A percentile compares a stretch with the other conserved stretches of the same genome.
phyloP scores from a whole-genome alignment of 2,888 invertebrate genomes.

The Carterocephalus palaemon region DNA sequence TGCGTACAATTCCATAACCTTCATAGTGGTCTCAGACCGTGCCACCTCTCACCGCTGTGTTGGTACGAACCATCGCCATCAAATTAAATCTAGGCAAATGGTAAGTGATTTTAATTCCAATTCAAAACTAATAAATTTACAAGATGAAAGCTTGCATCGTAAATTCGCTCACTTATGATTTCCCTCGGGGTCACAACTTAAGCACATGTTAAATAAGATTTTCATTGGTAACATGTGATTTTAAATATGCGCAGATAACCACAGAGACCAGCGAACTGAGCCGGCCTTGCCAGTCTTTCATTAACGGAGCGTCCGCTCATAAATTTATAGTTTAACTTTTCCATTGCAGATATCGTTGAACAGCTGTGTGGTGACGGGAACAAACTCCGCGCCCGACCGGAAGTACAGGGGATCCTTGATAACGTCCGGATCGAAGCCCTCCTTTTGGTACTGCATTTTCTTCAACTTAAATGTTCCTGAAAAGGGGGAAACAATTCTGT shows the following conservation, averaged over 20 bases:
- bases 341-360: slow-evolving; percentile 79
- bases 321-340: slow-evolving; percentile 60
- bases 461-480: slow-evolving; percentile 95
- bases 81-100: background rate
- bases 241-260: background rate
- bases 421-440: slow-evolving; percentile 88
- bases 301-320: slow-evolving; percentile 8
- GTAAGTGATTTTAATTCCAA: background rate
- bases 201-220: slow-evolving; percentile 2
- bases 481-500: slow-evolving; percentile 33
- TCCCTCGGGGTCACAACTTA: slow-evolving; percentile 9
- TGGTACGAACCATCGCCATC: slow-evolving; percentile 11
- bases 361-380: slow-evolving; percentile 78
- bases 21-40: slow-evolving; percentile 18
- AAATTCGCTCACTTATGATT: slow-evolving; percentile 1
- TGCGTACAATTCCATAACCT: slow-evolving; percentile 1
- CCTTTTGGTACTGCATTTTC: slow-evolving; percentile 90
- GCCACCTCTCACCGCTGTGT: slow-evolving; percentile 15
- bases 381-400: slow-evolving; percentile 72
- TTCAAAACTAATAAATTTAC: background rate
- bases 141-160: background rate
- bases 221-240: background rate
- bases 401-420: slow-evolving; percentile 88
- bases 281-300: slow-evolving; percentile 3
- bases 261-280: background rate